Evolutionary conservation across 1,140 invertebrate species (phyloP).

Genomic region (Anadara kagoshimensis): DNA sequence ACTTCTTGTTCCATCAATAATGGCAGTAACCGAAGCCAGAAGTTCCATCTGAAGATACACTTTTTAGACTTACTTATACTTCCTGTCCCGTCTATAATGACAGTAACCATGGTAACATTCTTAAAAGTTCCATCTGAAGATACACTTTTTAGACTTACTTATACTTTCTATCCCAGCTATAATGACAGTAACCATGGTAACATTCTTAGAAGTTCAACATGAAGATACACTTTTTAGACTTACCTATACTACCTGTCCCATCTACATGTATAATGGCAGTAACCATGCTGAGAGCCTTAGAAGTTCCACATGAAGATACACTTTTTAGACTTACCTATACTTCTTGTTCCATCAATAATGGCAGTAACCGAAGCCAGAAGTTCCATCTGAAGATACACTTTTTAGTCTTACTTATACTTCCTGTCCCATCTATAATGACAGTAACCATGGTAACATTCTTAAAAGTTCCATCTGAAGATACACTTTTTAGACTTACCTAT

Average conservation of each 20-base stretch:
- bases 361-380: conserved; percentile 95
- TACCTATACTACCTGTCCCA: conserved; percentile 93
- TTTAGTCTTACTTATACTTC: conserved; percentile 82
- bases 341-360: conserved; percentile 97
- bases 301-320: not conserved
- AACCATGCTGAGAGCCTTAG: not conserved
- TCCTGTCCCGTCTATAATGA: conserved; percentile 97
- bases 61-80: conserved; percentile 82
- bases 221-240: conserved; percentile 75
- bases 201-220: not conserved
- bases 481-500: conserved; percentile 78
- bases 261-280: conserved; percentile 97
- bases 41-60: not conserved
- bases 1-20: conserved; percentile 98
- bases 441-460: conserved; percentile 95
- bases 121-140: conserved; percentile 82
- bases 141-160: not conserved
- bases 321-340: conserved; percentile 80
- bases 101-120: too few relatives aligned
- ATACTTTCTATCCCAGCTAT: not conserved
- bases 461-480: conserved; percentile 79
- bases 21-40: conserved; percentile 79
- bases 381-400: conserved; percentile 74
- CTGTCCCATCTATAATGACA: conserved; percentile 96
- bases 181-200: not conserved